phyloP scores from a whole-genome alignment of 2,888 invertebrate species.

The Lacanobia wlatinum region DNA sequence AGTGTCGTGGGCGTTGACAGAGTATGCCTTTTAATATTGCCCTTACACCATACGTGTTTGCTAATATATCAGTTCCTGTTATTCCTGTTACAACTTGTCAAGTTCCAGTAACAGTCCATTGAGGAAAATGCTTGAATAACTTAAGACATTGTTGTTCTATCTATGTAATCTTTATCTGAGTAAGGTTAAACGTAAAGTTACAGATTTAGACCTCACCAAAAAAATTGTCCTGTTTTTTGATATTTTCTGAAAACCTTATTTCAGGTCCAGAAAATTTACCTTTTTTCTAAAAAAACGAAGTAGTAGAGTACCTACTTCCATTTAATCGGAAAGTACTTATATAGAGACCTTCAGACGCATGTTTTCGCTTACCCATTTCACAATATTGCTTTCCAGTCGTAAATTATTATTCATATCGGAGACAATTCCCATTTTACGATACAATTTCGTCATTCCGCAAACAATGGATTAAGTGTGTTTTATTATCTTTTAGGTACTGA shows the following conservation, averaged over 20 bases:
- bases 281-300: not conserved
- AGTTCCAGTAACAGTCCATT: slow-evolving; percentile 14
- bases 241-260: not conserved
- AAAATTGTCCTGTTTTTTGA: too few species aligned
- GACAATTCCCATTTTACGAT: slow-evolving; percentile 57
- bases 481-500: slow-evolving; percentile 55
- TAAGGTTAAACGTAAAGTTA: not conserved
- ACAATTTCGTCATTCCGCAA: slow-evolving; percentile 54
- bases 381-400: slow-evolving; percentile 41
- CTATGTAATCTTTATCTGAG: not conserved
- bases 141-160: slow-evolving; percentile 2
- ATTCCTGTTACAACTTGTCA: slow-evolving; percentile 25
- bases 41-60: slow-evolving; percentile 26
- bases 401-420: slow-evolving; percentile 57
- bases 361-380: slow-evolving; percentile 13
- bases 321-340: not conserved
- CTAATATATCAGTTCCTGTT: slow-evolving; percentile 38
- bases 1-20: slow-evolving; percentile 38
- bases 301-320: not conserved
- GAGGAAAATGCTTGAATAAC: slow-evolving; percentile 43
- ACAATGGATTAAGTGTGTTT: slow-evolving; percentile 55
- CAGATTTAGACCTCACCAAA: not conserved
- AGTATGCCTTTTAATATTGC: slow-evolving; percentile 35
- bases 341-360: not conserved
- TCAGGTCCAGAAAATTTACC: not conserved